Conservation (phyloP, 2,888 invertebrate species). For the Synergus japonicus region DNA sequence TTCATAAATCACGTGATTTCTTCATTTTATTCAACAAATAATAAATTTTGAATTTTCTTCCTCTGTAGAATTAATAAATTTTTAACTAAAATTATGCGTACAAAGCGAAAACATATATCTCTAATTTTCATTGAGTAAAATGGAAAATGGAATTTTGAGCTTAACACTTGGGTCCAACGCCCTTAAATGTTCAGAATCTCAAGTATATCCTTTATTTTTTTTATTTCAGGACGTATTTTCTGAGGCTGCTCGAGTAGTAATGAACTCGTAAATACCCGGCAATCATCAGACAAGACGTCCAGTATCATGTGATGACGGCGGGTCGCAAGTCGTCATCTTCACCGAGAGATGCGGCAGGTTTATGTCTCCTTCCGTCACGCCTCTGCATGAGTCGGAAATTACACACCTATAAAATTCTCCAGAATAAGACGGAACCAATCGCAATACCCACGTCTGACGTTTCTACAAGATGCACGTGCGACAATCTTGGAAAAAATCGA, state of each 20-base stretch:
- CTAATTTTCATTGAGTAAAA: too few relatives aligned
- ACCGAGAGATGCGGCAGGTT: constrained; percentile 58
- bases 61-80: too few relatives aligned
- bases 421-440: constrained; percentile 39
- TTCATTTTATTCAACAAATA: too few relatives aligned
- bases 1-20: too few relatives aligned
- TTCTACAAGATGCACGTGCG: constrained; percentile 33
- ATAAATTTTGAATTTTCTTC: too few relatives aligned
- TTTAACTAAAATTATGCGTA: too few relatives aligned
- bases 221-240: constrained; percentile 11
- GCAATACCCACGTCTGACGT: constrained; percentile 31
- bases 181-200: too few relatives aligned
- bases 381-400: constrained; percentile 55
- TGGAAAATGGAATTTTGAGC: too few relatives aligned
- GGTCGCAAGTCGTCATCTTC: constrained; percentile 48
- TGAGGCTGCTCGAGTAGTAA: constrained; percentile 54
- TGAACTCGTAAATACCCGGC: constrained; percentile 64
- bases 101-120: too few relatives aligned
- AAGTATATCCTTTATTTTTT: background rate
- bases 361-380: constrained; percentile 63
- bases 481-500: constrained; percentile 17
- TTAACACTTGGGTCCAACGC: too few relatives aligned
- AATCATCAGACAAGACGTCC: constrained; percentile 61
- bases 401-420: constrained; percentile 38
- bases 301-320: constrained; percentile 27